These are phyloP conservation scores for Macropodus opercularis DNA, from an alignment of 2,797 vertebrate genomes.

Conservation along the genomic window DNA sequence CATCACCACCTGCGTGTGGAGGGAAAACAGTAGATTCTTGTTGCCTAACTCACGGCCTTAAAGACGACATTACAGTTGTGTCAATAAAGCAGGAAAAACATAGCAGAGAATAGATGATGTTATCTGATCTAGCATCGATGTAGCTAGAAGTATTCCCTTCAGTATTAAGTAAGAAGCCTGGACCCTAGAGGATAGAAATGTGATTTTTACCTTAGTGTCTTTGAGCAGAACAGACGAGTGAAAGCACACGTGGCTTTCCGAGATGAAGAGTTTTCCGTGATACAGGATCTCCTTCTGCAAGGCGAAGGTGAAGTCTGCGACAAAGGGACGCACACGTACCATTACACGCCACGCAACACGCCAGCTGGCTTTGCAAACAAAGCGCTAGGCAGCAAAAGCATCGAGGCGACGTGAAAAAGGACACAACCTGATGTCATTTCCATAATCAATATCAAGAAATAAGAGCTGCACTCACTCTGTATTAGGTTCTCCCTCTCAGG, in stretches of 20 bases:
- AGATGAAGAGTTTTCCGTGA: constrained; percentile 85
- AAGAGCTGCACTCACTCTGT: constrained; percentile 74
- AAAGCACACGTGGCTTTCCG: constrained; percentile 82
- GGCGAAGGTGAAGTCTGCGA: constrained; percentile 83
- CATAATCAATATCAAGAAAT: constrained; percentile 45
- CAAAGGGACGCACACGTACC: no score
- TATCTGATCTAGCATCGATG: neutral
- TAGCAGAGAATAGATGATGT: neutral
- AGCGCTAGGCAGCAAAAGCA: constrained; percentile 14
- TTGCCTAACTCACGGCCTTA: neutral
- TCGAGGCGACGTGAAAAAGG: constrained; percentile 20
- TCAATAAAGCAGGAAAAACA: constrained; percentile 3
- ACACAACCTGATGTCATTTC: constrained; percentile 24
- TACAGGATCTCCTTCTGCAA: constrained; percentile 87
- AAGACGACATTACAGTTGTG: constrained; percentile 6
- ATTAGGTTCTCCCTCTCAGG: constrained; percentile 72
- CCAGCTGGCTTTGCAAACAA: no score
- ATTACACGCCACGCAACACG: no score
- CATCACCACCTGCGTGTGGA: constrained; percentile 76
- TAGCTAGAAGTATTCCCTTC: neutral
- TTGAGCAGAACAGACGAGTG: constrained; percentile 85
- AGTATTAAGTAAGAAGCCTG: neutral
- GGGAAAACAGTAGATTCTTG: neutral
- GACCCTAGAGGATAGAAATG: neutral
- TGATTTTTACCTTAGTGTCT: constrained; percentile 83